Evolutionary conservation across 2,113 vertebrate genomes (phyloP).

Genomic region (Hippocampus zosterae): DNA sequence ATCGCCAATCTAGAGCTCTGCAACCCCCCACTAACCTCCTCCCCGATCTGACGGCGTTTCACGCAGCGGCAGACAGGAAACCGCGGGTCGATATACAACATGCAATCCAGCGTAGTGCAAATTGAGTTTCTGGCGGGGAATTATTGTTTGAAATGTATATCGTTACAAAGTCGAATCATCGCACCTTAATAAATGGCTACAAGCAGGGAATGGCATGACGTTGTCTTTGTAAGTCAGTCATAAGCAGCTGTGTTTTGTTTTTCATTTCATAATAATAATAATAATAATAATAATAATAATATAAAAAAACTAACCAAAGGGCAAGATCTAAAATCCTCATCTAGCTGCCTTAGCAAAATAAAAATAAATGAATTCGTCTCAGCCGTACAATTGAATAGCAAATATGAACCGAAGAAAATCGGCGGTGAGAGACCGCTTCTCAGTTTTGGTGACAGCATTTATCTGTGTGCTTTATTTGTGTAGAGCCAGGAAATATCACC

Average conservation of each 20-base stretch:
- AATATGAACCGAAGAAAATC: not conserved
- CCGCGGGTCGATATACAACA: constrained; percentile 51
- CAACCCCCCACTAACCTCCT: constrained; percentile 54
- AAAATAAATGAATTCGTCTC: no score
- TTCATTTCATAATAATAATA: no score
- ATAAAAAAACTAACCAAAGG: no score
- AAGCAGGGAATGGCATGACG: not conserved
- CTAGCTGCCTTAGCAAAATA: no score
- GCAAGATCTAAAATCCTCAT: no score
- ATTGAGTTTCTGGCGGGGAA: constrained; percentile 53
- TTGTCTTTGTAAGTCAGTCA: not conserved
- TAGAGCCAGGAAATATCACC: constrained; percentile 68
- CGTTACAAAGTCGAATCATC: not conserved
- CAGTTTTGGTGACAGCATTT: constrained; percentile 51
- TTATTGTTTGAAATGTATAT: not conserved
- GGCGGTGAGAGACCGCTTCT: constrained; percentile 3
- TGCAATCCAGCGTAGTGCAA: constrained; percentile 59
- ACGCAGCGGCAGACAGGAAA: constrained; percentile 44
- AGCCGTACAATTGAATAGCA: no score
- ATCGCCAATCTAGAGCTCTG: constrained; percentile 61
- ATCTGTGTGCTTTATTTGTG: constrained; percentile 60
- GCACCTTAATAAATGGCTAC: not conserved
- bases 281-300: no score
- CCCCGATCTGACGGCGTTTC: constrained; percentile 45
- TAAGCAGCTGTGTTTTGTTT: not conserved